Evolutionary conservation across 2,888 invertebrate species (phyloP).

Genomic region (Caenorhabditis sp.): DNA sequence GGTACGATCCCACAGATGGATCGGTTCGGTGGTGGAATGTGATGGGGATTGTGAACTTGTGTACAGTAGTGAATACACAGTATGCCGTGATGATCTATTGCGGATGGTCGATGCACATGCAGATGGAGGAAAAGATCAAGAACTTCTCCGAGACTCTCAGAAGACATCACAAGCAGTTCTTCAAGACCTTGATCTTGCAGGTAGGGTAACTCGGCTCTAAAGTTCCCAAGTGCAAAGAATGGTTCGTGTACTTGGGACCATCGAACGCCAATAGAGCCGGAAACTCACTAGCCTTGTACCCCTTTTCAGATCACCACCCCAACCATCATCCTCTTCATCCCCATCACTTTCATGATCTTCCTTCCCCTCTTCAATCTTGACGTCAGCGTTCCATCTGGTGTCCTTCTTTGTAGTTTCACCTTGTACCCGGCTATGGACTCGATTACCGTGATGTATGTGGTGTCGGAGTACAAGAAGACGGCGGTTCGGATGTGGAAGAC

Average conservation of each 20-base stretch:
- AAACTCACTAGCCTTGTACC: not conserved
- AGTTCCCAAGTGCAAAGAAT: too few relatives aligned
- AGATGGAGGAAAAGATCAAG: conserved; percentile 26
- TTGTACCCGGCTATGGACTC: conserved; percentile 28
- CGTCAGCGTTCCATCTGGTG: conserved; percentile 26
- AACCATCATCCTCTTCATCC: conserved; percentile 9
- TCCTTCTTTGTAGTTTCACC: conserved; percentile 21
- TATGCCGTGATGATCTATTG: conserved; percentile 31
- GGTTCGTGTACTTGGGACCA: too few relatives aligned
- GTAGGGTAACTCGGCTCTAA: too few relatives aligned
- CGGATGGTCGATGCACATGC: conserved; percentile 13
- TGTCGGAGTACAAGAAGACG: conserved; percentile 15
- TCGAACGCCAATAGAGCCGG: too few relatives aligned
- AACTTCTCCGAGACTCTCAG: conserved; percentile 8
- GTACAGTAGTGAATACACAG: conserved; percentile 8
- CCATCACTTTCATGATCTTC: not conserved
- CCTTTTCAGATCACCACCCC: conserved; percentile 6
- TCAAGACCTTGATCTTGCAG: conserved; percentile 30
- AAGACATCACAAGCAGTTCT: conserved; percentile 36
- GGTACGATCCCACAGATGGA: conserved; percentile 7
- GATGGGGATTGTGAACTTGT: not conserved
- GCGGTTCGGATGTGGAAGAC: not conserved
- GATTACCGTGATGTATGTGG: conserved; percentile 24
- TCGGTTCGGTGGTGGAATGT: conserved; percentile 13
- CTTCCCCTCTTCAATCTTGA: conserved; percentile 14